Evolutionary conservation across 2,113 vertebrate species (phyloP), one percentile per base, ranked within the genome.

Genomic region (Chamaetylas fuelleborni): DNA sequence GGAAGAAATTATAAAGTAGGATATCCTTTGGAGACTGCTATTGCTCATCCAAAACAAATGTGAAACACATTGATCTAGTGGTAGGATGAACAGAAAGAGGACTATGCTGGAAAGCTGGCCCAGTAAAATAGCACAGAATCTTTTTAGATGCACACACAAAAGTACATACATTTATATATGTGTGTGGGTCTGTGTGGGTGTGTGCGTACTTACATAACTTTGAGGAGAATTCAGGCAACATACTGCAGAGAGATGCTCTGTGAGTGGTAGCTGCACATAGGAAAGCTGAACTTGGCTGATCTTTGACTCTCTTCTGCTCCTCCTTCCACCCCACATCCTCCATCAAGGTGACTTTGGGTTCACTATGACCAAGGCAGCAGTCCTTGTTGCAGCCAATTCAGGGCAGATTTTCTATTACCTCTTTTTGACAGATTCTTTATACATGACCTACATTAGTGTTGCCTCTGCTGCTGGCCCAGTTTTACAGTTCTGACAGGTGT

Each of bases 101-200:
- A 36, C 28, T 31, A 5, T 9, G 13, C 42, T 36, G 40, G 17
- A 86, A 17, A 42, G 2, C 13, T 81, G 42, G 13, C 25, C 47
- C 38, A 43, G 43, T 24, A 64, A 67, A 85, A 33, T 23, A 53
- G 34, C 42, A 80, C 7, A 67, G 53, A 58, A 53, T 53, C 29
- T 33, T 89, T 72, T 48, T 14, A 38, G 8, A 33, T 9, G 9
- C 9, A 22, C 12, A 33, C 8, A 38, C 7, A 47, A 29, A 33
- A 80, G 5, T 33, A 22, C 7, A 19, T 16, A 34, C 2, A 3
- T 16, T 13, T n/a, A 23, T 28, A 8, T 42, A 14, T 2, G 2
- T 33, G 24, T 24, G 9, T 31, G 18, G 23, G 19, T 51, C 19
- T 31, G 6, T 38, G 9, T 18, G 11, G 6, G 4, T 2, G 3